phyloP scores from a whole-genome alignment of 2,797 vertebrate genomes.

The Melanotaenia trifasciata region DNA sequence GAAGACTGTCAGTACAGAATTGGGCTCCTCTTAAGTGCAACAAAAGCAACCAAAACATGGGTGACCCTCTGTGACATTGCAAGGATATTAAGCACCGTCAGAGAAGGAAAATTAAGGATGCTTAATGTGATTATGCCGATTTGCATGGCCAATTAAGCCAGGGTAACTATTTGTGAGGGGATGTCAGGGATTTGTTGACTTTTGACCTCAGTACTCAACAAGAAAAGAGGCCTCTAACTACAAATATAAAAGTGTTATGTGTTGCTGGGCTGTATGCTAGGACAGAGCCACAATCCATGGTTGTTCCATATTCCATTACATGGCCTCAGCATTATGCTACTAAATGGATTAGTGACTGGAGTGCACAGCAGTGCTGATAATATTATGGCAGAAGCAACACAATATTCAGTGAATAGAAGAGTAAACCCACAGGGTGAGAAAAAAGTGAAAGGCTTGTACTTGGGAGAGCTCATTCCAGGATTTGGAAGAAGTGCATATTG shows the following conservation, averaged over 20 bases:
- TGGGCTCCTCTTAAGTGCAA: constrained; percentile 29
- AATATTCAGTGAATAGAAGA: constrained; percentile 45
- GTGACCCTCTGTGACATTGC: constrained; percentile 63
- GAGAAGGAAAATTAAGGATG: constrained; percentile 66
- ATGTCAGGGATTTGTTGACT: constrained; percentile 60
- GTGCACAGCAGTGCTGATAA: constrained; percentile 67
- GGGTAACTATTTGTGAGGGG: constrained; percentile 35
- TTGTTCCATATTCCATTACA: constrained; percentile 72
- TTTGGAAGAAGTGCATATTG: constrained; percentile 9
- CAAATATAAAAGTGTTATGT: constrained; percentile 58
- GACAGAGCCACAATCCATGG: constrained; percentile 59
- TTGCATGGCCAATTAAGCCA: constrained; percentile 73
- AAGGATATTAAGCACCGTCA: constrained; percentile 37
- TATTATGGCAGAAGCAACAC: constrained; percentile 54
- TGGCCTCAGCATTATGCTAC: constrained; percentile 66
- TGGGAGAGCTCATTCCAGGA: constrained; percentile 1
- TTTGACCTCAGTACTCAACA: constrained; percentile 62
- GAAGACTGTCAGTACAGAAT: constrained; percentile 62
- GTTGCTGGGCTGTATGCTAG: constrained; percentile 34
- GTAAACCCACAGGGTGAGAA: not conserved
- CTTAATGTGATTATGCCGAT: constrained; percentile 81
- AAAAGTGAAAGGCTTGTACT: constrained; percentile 12
- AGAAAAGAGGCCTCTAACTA: constrained; percentile 28
- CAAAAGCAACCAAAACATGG: constrained; percentile 59
- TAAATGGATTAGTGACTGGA: constrained; percentile 78